These are phyloP conservation scores for Hoplostethus mediterraneus DNA, from an alignment of 2,797 vertebrate genomes.

Conservation along the genomic window DNA sequence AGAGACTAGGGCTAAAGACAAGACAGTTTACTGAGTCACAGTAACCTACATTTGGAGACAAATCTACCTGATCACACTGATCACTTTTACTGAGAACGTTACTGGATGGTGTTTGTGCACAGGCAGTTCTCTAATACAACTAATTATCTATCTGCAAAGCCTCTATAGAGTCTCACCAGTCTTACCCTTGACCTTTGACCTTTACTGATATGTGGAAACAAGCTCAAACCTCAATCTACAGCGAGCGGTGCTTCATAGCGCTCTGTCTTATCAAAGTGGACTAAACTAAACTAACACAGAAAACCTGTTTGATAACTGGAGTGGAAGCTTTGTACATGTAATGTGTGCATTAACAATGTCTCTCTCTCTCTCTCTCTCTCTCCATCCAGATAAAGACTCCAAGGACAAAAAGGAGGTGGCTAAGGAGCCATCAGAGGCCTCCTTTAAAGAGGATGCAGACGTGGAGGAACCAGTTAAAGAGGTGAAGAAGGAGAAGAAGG, in stretches of 20 bases:
- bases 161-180: background rate
- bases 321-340: background rate
- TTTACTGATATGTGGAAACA: background rate
- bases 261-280: background rate
- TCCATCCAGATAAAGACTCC: constrained; percentile 64
- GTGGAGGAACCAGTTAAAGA: constrained; percentile 60
- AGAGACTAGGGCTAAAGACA: too few relatives aligned
- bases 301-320: background rate
- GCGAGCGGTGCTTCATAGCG: background rate
- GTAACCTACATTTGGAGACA: too few relatives aligned
- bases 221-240: background rate
- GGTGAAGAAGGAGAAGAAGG: constrained; percentile 67
- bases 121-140: too few relatives aligned
- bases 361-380: constrained; percentile 17
- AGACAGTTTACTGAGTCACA: too few relatives aligned
- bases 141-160: too few relatives aligned
- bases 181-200: background rate
- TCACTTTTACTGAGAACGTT: too few relatives aligned
- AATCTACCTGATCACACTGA: too few relatives aligned
- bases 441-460: constrained; percentile 47
- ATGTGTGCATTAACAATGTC: background rate
- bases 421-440: constrained; percentile 45
- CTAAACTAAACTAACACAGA: too few relatives aligned
- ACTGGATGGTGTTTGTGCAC: too few relatives aligned
- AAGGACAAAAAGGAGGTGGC: constrained; percentile 65